Evolutionary conservation across 2,888 invertebrate species (phyloP).

Genomic region (Drosophila mayaguana): DNA sequence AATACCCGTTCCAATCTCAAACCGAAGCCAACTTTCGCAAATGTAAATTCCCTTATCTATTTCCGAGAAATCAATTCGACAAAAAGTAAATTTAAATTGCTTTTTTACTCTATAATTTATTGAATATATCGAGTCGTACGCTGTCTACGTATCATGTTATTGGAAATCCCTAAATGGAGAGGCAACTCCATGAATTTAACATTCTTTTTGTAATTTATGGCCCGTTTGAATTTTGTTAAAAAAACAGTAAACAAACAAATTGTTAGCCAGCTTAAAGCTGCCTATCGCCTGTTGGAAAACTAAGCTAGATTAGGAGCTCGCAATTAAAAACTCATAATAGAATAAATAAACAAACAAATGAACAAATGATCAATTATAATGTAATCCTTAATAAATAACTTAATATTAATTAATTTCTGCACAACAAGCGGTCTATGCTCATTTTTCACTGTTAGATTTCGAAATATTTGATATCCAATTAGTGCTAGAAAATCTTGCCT

Average conservation of each 20-base stretch:
- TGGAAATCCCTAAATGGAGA: not conserved
- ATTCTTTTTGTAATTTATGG: constrained; percentile 3
- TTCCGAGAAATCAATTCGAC: not conserved
- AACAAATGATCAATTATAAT: not conserved
- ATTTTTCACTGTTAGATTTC: not conserved
- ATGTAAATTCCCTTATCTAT: constrained; percentile 1
- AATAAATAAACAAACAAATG: not conserved
- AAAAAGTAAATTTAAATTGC: not conserved
- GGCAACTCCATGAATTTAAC: not conserved
- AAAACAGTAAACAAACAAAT: not conserved
- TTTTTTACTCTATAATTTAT: not conserved
- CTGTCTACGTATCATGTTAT: not conserved
- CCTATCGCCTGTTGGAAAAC: not conserved
- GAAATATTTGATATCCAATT: not conserved
- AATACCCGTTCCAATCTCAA: not conserved
- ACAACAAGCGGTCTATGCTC: not conserved
- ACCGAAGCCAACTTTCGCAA: not conserved
- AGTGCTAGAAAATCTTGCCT: not conserved
- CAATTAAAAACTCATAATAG: not conserved
- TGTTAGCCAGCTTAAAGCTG: not conserved
- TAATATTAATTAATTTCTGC: constrained; percentile 3
- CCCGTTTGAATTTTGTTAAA: not conserved
- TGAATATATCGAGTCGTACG: not conserved
- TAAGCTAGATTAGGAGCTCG: not conserved
- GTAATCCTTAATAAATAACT: too few relatives aligned